Evolutionary conservation across 2,888 invertebrate species (phyloP).

Genomic region (Acanthosepion esculentum): DNA sequence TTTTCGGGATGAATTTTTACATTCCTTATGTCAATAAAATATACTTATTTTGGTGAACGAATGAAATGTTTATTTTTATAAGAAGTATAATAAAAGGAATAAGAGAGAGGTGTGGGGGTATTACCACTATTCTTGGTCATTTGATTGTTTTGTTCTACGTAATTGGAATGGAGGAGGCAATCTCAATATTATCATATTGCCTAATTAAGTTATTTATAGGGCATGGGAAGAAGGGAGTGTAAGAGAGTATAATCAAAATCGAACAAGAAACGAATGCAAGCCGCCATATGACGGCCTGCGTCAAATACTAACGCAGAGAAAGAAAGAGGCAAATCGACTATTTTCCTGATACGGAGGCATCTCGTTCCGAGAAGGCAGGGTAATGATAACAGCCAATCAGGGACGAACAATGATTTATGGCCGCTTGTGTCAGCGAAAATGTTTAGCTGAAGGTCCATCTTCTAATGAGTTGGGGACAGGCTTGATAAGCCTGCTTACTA

Average conservation of each 20-base stretch:
- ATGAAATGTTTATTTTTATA: neutral
- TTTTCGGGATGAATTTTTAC: neutral
- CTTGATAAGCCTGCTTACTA: conserved; percentile 23
- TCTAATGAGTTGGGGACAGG: conserved; percentile 33
- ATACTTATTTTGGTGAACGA: neutral
- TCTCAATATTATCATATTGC: conserved; percentile 10
- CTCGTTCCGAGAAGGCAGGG: neutral
- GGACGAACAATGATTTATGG: conserved; percentile 17
- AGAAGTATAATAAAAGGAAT: neutral
- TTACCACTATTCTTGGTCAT: neutral
- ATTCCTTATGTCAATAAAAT: neutral
- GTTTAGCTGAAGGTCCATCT: conserved; percentile 10
- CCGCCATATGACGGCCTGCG: too few relatives aligned
- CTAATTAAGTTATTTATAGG: neutral
- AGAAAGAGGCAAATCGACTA: neutral
- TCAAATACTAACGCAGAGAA: neutral
- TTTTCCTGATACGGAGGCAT: neutral
- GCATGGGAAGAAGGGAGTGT: neutral
- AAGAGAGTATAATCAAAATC: neutral
- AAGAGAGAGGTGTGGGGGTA: neutral
- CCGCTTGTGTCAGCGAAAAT: conserved; percentile 21
- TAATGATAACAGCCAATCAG: conserved; percentile 21
- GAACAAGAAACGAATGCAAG: neutral
- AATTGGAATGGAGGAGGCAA: neutral
- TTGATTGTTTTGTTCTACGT: neutral